Percentiles rank a stretch among this genome's conserved stretches.
Conservation (phyloP, 2,888 invertebrate species). For the Aphrophora alni region DNA sequence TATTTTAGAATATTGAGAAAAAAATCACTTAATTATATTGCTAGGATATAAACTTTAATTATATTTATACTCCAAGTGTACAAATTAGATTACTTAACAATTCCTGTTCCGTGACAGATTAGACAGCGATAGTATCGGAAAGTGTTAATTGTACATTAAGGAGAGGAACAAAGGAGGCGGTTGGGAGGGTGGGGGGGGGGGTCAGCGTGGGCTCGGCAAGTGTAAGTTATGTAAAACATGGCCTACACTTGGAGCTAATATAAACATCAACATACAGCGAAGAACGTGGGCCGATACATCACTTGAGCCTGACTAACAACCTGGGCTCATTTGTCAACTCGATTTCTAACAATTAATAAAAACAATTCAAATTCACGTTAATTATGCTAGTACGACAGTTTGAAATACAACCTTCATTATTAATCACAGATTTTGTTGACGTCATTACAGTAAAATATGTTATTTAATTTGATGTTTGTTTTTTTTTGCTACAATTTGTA, state of each 20-base stretch:
- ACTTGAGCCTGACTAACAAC: neutral
- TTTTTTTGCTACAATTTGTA: too few species aligned
- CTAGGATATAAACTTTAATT: neutral
- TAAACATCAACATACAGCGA: neutral
- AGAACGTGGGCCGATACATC: neutral
- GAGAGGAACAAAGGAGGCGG: neutral
- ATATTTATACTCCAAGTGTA: neutral
- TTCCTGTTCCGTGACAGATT: neutral
- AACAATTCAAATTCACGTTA: neutral
- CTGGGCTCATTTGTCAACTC: neutral
- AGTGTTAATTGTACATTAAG: conserved; percentile 9
- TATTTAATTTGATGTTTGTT: too few species aligned
- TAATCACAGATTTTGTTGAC: too few species aligned
- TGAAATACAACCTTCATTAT: too few species aligned
- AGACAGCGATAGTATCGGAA: neutral
- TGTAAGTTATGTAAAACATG: conserved; percentile 6
- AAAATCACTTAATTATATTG: neutral
- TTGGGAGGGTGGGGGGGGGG: neutral
- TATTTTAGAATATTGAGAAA: neutral
- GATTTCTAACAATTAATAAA: neutral
- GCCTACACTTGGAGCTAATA: neutral
- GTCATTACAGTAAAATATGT: too few species aligned
- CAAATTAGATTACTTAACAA: conserved; percentile 1
- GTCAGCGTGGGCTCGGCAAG: neutral
- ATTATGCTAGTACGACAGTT: too few species aligned